Base-by-base conservation (phyloP, 2,888 invertebrate genomes). In the Steinernema hermaphroditum region DNA sequence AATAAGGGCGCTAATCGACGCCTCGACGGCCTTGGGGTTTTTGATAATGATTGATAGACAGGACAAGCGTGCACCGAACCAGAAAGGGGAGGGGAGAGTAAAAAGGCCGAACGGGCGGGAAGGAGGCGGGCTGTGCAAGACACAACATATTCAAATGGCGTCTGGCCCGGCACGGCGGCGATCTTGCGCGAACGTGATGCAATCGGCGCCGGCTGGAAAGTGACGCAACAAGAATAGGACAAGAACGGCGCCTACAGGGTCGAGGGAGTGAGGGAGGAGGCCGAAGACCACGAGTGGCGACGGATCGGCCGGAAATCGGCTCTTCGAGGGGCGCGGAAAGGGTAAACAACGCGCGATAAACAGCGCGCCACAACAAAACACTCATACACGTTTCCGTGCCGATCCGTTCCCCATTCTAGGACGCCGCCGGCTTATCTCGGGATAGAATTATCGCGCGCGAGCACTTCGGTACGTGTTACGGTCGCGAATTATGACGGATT, bases 161-260 rank as follows among this genome's bases (percentile, higher is more conserved):
- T 41, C 14, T 14, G 43, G 9, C 46, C 22, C 62, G 62, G 62
- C 32, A 27, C 54, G 24, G 22, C 43, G 9, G 43, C 43, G 9
- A 16, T 6, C 62, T 62, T 62, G 62, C 62, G 62, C 29, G 32
- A 62, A 32, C 62, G 32, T 62, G 62, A 62, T 62, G 62, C 62
- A 62, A 62, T 62, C 62, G 19, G 19, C 24, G 62, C 16, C 62
- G 32, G 34, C 16, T 32, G n/a, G 27, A 32, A 62, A 62, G 32
- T 62, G 62, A 62, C 62, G 62, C 62, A 62, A 62, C 6, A 27
- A 14, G 62, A 62, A 32, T 2, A 16, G 12, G 32, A 32, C 62
- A 62, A 32, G 27, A 62, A 62, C 62, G 29, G 37, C 37, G 37
- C 6, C 37, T 37, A n/a, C 54, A 22, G 54, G 27, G 54, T 22